phyloP scores from a whole-genome alignment of 2,797 vertebrate genomes.

The Ataeniobius toweri region DNA sequence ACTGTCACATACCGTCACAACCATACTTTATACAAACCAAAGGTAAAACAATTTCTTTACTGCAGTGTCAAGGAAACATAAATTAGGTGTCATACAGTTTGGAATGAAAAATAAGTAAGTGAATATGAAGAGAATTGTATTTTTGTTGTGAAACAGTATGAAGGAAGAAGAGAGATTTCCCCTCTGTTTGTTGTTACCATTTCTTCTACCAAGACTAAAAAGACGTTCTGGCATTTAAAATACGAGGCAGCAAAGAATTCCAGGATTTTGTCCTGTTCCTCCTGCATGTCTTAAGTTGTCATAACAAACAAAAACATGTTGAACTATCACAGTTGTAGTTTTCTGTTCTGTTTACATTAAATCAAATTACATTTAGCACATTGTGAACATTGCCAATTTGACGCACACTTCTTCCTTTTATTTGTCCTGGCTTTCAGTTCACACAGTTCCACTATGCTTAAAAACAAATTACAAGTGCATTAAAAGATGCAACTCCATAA shows the following conservation, averaged over 20 bases:
- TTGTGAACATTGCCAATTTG: background rate
- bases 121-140: background rate
- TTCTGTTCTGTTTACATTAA: background rate
- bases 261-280: background rate
- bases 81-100: background rate
- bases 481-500: too few species aligned
- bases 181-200: too few species aligned
- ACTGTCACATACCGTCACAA: background rate
- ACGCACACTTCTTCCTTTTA: background rate
- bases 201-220: background rate
- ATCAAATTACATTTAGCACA: background rate
- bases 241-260: background rate
- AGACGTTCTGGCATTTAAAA: background rate
- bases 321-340: background rate
- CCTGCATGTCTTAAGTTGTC: background rate
- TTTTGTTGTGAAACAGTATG: background rate
- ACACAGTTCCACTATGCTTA: too few species aligned
- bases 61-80: background rate
- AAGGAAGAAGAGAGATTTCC: background rate
- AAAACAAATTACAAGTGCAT: too few species aligned
- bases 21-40: background rate
- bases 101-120: background rate
- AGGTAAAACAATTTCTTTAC: background rate
- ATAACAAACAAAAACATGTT: background rate
- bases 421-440: background rate